Evolutionary conservation across 2,113 vertebrate species (phyloP).

Genomic region (Bostrychus sinensis): DNA sequence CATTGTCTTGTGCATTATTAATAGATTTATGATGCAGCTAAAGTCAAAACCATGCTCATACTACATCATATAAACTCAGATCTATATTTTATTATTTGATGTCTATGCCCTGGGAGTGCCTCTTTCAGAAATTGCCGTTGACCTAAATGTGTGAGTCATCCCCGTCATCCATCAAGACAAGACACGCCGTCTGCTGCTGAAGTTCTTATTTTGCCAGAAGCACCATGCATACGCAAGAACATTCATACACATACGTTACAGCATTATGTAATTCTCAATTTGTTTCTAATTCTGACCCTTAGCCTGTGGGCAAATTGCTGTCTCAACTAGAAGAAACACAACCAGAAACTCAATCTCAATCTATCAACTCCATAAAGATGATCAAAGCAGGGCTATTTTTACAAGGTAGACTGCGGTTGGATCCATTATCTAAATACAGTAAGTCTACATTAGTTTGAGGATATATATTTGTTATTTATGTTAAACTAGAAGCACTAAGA

Average conservation of each 20-base stretch:
- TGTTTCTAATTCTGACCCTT: constrained; percentile 13
- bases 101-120: background rate
- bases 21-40: constrained; percentile 1
- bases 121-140: constrained; percentile 2
- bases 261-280: constrained; percentile 12
- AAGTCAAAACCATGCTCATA: background rate
- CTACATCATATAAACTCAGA: constrained; percentile 1
- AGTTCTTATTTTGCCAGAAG: constrained; percentile 14
- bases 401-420: no score
- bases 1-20: background rate
- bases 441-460: no score
- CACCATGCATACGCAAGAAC: constrained; percentile 7
- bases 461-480: no score
- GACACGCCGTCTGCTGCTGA: constrained; percentile 10
- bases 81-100: constrained; percentile 11
- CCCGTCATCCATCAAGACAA: constrained; percentile 23
- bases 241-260: background rate
- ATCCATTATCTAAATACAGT: no score
- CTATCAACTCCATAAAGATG: background rate
- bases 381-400: background rate
- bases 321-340: constrained; percentile 1
- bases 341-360: background rate
- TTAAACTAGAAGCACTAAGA: no score
- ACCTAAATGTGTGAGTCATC: constrained; percentile 33
- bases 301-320: constrained; percentile 1